A percentile compares a stretch with the other conserved stretches of the same genome.
Evolutionary conservation across 1,140 invertebrate genomes (phyloP).

Genomic region (Rhyacophila brunnea): DNA sequence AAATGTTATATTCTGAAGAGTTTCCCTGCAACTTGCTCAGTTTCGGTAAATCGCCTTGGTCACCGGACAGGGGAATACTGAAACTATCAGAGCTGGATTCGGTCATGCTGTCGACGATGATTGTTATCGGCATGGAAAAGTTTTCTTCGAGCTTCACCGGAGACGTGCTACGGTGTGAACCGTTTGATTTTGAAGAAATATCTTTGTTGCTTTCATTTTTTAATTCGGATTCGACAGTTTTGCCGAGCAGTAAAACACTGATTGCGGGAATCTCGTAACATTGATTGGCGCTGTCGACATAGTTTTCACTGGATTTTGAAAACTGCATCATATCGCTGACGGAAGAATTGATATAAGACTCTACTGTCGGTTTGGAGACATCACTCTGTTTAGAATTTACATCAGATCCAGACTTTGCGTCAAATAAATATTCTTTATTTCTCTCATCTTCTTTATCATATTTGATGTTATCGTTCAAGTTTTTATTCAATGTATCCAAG

Average conservation of each 20-base stretch:
- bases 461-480: conserved; percentile 27
- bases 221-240: neutral
- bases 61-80: no score
- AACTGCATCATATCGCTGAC: conserved; percentile 38
- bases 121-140: neutral
- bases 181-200: conserved; percentile 2
- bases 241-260: conserved; percentile 12
- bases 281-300: conserved; percentile 2
- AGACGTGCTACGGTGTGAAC: neutral
- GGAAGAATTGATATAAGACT: conserved; percentile 14
- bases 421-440: conserved; percentile 3
- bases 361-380: conserved; percentile 23
- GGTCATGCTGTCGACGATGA: neutral
- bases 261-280: conserved; percentile 17
- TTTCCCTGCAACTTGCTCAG: no score
- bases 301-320: conserved; percentile 20
- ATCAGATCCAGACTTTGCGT: neutral
- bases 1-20: no score
- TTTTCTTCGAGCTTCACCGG: conserved; percentile 4
- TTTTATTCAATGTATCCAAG: conserved; percentile 23
- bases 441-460: conserved; percentile 3
- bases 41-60: no score
- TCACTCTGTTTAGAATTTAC: neutral
- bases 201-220: neutral
- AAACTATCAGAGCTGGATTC: neutral